Evolutionary conservation across 1,140 invertebrate species (phyloP).

Genomic region (Apis laboriosa): DNA sequence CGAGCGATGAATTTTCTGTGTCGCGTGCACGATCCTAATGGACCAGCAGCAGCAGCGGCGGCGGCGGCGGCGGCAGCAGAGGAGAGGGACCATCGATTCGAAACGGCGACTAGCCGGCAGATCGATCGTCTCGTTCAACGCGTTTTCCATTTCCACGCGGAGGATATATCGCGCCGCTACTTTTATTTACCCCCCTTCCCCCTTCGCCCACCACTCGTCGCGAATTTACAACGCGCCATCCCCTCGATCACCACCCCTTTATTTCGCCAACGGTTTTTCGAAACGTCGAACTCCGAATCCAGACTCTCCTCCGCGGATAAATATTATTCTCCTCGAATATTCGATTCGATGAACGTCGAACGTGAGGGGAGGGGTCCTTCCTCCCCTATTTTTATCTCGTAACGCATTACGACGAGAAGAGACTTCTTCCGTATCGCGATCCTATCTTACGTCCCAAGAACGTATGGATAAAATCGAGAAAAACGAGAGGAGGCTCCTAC

Average conservation of each 20-base stretch:
- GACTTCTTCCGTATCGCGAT: too few relatives aligned
- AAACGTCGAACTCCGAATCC: not conserved
- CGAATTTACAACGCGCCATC: slow-evolving; percentile 8
- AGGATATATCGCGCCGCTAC: not conserved
- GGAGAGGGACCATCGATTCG: not conserved
- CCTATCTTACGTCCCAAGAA: too few relatives aligned
- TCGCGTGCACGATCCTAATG: slow-evolving; percentile 59
- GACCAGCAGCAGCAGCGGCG: not conserved
- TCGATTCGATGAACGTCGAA: slow-evolving; percentile 10
- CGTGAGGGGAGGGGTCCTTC: not conserved
- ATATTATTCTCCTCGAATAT: slow-evolving; percentile 29
- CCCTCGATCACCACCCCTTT: not conserved
- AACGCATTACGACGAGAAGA: not conserved
- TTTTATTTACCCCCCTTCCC: not conserved
- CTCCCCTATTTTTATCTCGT: slow-evolving; percentile 6
- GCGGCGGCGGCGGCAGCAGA: too few relatives aligned
- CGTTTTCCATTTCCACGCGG: slow-evolving; percentile 9
- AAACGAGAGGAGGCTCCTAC: too few relatives aligned
- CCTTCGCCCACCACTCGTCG: not conserved
- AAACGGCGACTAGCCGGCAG: not conserved
- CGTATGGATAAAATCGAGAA: too few relatives aligned
- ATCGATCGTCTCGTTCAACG: slow-evolving; percentile 12
- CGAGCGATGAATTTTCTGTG: slow-evolving; percentile 56
- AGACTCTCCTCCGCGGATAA: slow-evolving; percentile 9
- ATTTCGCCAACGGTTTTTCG: slow-evolving; percentile 6